Base-by-base conservation (phyloP, 2,113 vertebrate species). In the Seriola rivoliana region DNA sequence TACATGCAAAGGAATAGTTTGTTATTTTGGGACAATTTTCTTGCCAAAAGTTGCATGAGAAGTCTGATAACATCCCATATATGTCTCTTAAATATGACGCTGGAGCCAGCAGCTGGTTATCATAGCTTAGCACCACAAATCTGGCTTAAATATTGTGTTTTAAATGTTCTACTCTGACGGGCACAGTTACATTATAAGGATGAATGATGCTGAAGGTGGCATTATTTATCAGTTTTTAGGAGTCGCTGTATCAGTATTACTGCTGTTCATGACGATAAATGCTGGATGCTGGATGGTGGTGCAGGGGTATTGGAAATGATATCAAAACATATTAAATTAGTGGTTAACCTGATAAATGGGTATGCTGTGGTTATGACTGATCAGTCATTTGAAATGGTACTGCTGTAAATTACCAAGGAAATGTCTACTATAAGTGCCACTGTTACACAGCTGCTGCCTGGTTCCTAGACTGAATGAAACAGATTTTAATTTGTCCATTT, bases 401-500 rank as follows among this genome's bases (percentile, higher is more conserved):
- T 52, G 52, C 11, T 36, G 14, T 7, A 29, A 34, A 42, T 73
- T 12, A 16, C 62, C 29, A 14, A 8, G 0, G 52, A 11, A 44
- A 46, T 5, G 3, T 40, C 23, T 42, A 0, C 12, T 4, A 4
- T 0, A 55, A 25, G 23, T 64, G 32, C n/a, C 19, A 23, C 44
- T 42, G 4, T 23, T 54, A 0, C 36, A 40, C 21, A 42, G 4
- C 1, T 0, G 0, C n/a, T 14, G 4, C 5, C 0, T 54, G 4
- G 12, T 52, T 78, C 7, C 38, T 34, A 36, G 7, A 75, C 17
- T 57, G 21, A 63, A 66, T n/a, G 38, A 67, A 36, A 63, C 4
- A 23, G 0, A n/a, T 44, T 54, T 17, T 36, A 50, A 76, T 86
- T 73, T 94, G 80, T 95, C 90, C 85, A 89, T 72, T 94, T 95